Evolutionary conservation across 2,113 vertebrate species (phyloP), one percentile per base, ranked within the genome.

Genomic region (Bufo bufo): DNA sequence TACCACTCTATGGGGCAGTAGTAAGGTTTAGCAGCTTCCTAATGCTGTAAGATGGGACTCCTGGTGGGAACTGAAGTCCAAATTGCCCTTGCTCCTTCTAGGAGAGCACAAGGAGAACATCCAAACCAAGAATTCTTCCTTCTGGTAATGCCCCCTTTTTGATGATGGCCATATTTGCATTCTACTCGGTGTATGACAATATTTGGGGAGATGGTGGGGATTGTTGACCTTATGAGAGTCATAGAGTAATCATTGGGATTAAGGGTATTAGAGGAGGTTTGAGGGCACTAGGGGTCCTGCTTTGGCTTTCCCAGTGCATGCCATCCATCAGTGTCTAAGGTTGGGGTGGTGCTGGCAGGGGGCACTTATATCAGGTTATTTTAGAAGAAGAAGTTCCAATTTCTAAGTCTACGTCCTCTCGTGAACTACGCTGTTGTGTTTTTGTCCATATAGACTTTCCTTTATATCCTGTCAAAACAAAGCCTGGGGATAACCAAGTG

Each of bases 401-500:
- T 75, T 47, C 3, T 10, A 19, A 45, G 45, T 45, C 13, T 17
- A 13, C 69, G 13, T n/a, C 33, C 33, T 19, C 69, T 17, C 7
- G 13, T 45, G 43, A 47, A 50, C 72, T 20, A 9, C 20, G 20
- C 2, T 75, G 17, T 49, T 72, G 33, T 45, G 33, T 2, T 75
- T 10, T 20, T 4, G 45, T 12, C 12, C 4, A 16, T 50, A 75
- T 75, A 19, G 43, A 17, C 43, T 47, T 74, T 6, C 14, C 14
- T 49, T 49, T 45, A 45, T 74, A 74, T 74, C 71, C 71, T 61
- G 23, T 80, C n/a, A 66, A 80, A 52, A 58, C 50, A 58, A 23
- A 82, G 77, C 77, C 66, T 72, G 43, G 10, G 16, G 86, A 19
- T 19, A 61, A 72, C 52, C 65, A 16, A 87, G 33, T 19, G 54